These are phyloP conservation scores for Podarcis cretensis DNA, from an alignment of 2,113 vertebrate species.

Conservation along the genomic window DNA sequence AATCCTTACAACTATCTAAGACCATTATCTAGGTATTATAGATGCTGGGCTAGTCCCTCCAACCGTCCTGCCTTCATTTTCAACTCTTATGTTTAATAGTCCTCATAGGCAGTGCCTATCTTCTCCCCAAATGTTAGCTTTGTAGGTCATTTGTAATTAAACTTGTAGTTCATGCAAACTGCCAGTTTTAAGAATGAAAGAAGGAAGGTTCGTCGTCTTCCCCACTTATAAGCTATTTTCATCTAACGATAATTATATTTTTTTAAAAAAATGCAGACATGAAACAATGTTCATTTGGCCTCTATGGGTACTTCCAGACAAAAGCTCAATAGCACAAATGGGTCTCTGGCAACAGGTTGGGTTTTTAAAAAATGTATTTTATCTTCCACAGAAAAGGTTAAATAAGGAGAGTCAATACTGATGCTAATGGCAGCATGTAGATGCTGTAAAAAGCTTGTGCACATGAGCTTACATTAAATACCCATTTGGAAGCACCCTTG, in stretches of 20 bases:
- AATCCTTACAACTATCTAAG: not conserved
- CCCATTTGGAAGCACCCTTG: too few relatives aligned
- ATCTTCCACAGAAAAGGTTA: too few relatives aligned
- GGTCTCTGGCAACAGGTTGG: too few relatives aligned
- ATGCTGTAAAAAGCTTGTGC: too few relatives aligned
- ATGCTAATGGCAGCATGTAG: too few relatives aligned
- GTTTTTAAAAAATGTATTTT: too few relatives aligned
- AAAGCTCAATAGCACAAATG: too few relatives aligned
- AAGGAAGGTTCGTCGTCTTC: not conserved
- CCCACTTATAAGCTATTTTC: not conserved
- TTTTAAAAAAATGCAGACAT: not conserved
- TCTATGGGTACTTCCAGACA: not conserved
- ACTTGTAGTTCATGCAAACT: not conserved
- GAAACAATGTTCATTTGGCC: not conserved
- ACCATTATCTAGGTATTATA: not conserved
- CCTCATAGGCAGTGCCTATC: too few relatives aligned
- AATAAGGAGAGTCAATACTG: too few relatives aligned
- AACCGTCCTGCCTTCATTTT: not conserved
- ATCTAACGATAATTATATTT: not conserved
- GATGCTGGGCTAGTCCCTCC: not conserved
- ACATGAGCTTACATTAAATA: not conserved
- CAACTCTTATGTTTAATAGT: not conserved
- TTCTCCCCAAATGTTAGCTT: not conserved
- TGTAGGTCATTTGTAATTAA: constrained; percentile 15
- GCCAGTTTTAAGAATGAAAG: constrained; percentile 1